phyloP scores from a whole-genome alignment of 1,140 invertebrate species.

The Papilio polytes region DNA sequence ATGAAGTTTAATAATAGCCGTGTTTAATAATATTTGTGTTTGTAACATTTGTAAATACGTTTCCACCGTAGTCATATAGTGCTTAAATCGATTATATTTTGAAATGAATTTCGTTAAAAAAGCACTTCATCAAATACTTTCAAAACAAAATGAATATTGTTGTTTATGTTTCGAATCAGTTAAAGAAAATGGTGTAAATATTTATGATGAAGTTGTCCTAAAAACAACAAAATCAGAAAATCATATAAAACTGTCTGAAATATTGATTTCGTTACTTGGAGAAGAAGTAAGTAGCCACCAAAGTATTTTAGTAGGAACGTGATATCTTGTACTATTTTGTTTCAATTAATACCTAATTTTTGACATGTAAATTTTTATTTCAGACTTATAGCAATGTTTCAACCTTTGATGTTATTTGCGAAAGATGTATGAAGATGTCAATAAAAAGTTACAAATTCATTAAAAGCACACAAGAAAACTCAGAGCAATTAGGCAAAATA shows the following conservation, averaged over 20 bases:
- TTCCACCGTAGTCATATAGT: neutral
- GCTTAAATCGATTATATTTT: neutral
- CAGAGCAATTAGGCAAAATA: conserved; percentile 49
- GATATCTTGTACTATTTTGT: too few relatives aligned
- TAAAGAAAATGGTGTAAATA: conserved; percentile 44
- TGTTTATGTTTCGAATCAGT: conserved; percentile 56
- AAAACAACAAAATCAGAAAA: conserved; percentile 48
- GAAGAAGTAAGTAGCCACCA: conserved; percentile 49
- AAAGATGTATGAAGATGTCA: conserved; percentile 55
- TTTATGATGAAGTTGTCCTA: conserved; percentile 58
- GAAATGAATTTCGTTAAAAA: conserved; percentile 45
- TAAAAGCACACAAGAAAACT: conserved; percentile 51
- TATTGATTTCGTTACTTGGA: conserved; percentile 53
- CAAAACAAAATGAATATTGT: conserved; percentile 58
- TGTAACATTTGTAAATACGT: neutral
- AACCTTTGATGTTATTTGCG: conserved; percentile 58
- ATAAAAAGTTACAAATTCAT: conserved; percentile 64
- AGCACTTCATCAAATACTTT: conserved; percentile 53
- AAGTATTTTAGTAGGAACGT: neutral
- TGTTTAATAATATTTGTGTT: neutral
- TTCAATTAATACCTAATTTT: too few relatives aligned
- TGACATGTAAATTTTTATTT: conserved; percentile 42
- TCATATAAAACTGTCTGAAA: conserved; percentile 52
- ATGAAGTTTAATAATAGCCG: neutral
- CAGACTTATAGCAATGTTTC: conserved; percentile 56